Conservation (phyloP, 2,888 invertebrate genomes). For the Encarsia formosa region DNA sequence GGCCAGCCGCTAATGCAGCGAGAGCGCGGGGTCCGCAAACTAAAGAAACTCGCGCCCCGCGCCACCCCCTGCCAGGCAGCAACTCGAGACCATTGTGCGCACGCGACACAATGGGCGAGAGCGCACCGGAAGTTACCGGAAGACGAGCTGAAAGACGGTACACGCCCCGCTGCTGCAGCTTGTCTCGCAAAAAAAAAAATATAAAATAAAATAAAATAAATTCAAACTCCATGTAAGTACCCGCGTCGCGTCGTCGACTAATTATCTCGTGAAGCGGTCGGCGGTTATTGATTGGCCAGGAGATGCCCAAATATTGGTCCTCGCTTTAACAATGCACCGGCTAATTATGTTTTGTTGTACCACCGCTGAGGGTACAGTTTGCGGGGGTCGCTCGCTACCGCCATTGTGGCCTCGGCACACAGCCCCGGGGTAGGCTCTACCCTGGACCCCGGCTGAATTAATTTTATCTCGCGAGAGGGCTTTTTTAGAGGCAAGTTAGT, state of each 20-base stretch:
- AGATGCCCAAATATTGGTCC: slow-evolving; percentile 51
- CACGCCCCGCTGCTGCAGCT: slow-evolving; percentile 31
- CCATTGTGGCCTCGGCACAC: slow-evolving; percentile 50
- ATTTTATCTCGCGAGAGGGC: slow-evolving; percentile 52
- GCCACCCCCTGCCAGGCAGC: slow-evolving; percentile 26
- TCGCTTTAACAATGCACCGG: slow-evolving; percentile 49
- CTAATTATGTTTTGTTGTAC: slow-evolving; percentile 51
- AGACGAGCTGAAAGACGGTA: slow-evolving; percentile 50
- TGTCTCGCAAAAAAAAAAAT: too few relatives aligned
- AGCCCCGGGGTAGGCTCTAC: slow-evolving; percentile 35
- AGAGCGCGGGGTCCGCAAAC: slow-evolving; percentile 10
- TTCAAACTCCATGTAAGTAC: too few relatives aligned
- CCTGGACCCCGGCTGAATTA: slow-evolving; percentile 36
- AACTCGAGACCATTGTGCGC: not conserved
- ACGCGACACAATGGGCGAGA: not conserved
- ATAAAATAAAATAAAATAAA: too few relatives aligned
- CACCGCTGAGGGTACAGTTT: slow-evolving; percentile 30
- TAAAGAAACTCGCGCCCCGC: slow-evolving; percentile 19
- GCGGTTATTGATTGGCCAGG: too few relatives aligned
- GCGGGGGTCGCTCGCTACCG: slow-evolving; percentile 40
- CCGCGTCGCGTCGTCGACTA: too few relatives aligned
- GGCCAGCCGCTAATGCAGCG: too few relatives aligned
- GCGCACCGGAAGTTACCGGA: slow-evolving; percentile 51
- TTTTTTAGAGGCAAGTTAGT: too few relatives aligned
- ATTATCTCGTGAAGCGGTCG: too few relatives aligned